Evolutionary conservation across 2,797 vertebrate species (phyloP), one percentile per base, ranked within the genome.

Genomic region (Moxostoma hubbsi): DNA sequence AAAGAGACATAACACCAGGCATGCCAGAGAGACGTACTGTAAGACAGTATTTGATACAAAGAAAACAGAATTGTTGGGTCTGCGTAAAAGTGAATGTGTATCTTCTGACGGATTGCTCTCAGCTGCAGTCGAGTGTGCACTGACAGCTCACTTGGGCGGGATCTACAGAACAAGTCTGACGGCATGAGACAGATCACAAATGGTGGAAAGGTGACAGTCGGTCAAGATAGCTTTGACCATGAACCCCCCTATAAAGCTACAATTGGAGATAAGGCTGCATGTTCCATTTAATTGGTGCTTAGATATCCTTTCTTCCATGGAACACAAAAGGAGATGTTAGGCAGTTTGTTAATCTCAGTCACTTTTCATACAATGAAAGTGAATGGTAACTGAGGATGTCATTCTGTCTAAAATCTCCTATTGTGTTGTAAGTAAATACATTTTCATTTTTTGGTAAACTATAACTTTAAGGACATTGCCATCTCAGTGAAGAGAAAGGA

Each of bases 151-250:
- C n/a, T 43, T 46, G 11, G 53, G 73, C 59, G 10, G 12, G 5
- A 67, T 57, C 70, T 55, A 81, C 70, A 80, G 54, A 83, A 81
- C 84, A 66, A 13, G 84, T 84, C 66, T 12, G 75, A 80, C 63
- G 16, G 70, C 15, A 16, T 57, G 47, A 43, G 36, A 77, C 58
- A 55, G 12, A 45, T 18, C 15, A n/a, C 1, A 9, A 15, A 18
- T 1, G 12, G 57, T 18, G n/a, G 24, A 16, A 9, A 43, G 61
- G 15, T 8, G 49, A n/a, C 18, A 36, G 18, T 15, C 13, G 46
- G 47, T n/a, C 47, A n/a, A 47, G 4, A 73, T 55, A 59, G n/a
- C 12, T 15, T 2, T 58, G 11, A 46, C 57, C 13, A 49, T 45
- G 8, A 7, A 2, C 15, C 11, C n/a, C 46, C 16, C 13, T 9